Evolutionary conservation across 2,113 vertebrate species (phyloP), one percentile per base, ranked within the genome.

Genomic region (Oncorhynchus kisutch): DNA sequence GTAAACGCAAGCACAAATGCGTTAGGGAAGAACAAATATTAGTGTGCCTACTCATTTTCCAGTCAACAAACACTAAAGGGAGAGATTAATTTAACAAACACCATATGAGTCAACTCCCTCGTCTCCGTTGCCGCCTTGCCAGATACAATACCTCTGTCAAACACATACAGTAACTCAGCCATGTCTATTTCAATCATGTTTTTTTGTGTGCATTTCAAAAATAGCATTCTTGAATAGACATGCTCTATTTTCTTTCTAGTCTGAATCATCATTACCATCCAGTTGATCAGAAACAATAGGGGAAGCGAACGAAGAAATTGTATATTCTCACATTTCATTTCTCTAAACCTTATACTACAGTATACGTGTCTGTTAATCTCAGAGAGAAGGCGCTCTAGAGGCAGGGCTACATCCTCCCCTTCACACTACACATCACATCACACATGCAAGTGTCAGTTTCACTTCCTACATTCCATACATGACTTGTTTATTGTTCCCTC

Each of bases 381-480:
- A 31, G 45, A 60, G 39, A 11, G 14, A 70, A 76, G 78, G 31
- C 29, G 72, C 14, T 65, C 49, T 5, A 49, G 34, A 62, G 45
- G 16, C 22, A 66, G n/a, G n/a, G 67, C 59, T 6, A 11, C 81
- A 29, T 4, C 69, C 70, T 62, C 20, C 69, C n/a, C 34, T n/a
- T 75, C 24, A 54, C 49, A 39, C 18, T 60, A 24, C 39, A 7
- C 57, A 34, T 75, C 24, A 34, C 49, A 39, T 25, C 69, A 24
- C 48, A 9, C 57, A 49, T 72, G 60, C 59, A 12, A 76, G 39
- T 78, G 78, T 85, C 74, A 84, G 91, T 94, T 93, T 93, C 90
- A 80, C 89, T 92, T 92, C 92, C 91, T 88, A 84, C 89, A 92
- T 92, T 91, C 90, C 68, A 85, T 16, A 27, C 81, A 78, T 88